Evolutionary conservation across 2,888 invertebrate genomes (phyloP), one percentile per base, ranked within the genome.

Genomic region (Nymphalis urticae): DNA sequence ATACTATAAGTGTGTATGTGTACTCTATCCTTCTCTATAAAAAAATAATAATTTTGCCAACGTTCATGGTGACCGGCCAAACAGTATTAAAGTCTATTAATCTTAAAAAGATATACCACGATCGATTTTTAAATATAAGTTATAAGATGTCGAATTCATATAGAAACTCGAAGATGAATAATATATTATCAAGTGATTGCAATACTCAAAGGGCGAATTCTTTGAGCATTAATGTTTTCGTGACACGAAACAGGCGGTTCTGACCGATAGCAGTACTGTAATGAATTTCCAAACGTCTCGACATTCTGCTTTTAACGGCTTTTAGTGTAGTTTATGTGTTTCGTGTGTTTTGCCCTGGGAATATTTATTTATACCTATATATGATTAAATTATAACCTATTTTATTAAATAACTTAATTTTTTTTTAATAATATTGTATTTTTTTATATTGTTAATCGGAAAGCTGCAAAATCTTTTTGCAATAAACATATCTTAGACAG

Each of bases 161-260:
- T 32, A n/a, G 10, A 32, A 7, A 32, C 10, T 42, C 36, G 13
- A 36, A 58, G 10, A 9, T n/a, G 27, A 56, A 17, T 13, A 24
- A 24, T 32, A 58, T 58, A 42, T 58, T 42, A 19, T 4, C 58
- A 19, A 58, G 8, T 32, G 7, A 56, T 10, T 58, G 36, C 6
- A 58, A 58, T 42, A 42, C 42, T 58, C 48, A 53, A 53, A 66
- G 60, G 58, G 21, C 60, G n/a, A 62, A 69, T 69, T 69, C 74
- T 74, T 71, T 73, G 70, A 71, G 68, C 71, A 62, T 61, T 48
- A 70, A 51, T 69, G 63, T 68, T 71, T 72, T 72, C 68, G 71
- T 73, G 74, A 79, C 79, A 79, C 51, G 73, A 69, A 79, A 77
- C 76, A 75, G 76, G 78, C 77, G 79, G 78, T 76, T 70, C 75